Conservation (phyloP, 2,888 invertebrate species). For the Ormyrus pomaceus region DNA sequence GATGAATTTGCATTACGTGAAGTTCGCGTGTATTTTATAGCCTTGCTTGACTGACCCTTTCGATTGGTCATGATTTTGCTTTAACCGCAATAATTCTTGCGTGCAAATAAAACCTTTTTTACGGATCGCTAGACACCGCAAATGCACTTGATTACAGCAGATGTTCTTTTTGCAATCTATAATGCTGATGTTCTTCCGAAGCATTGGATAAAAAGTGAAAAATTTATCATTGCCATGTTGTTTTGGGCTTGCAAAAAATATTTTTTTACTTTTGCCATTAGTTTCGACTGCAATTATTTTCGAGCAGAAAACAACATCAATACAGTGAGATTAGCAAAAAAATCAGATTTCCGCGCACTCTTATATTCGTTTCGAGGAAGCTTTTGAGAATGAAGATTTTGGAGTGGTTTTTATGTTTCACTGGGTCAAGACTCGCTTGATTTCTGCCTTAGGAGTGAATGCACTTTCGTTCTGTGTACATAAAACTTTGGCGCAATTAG, state of each 20-base stretch:
- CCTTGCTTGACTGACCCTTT: slow-evolving; percentile 40
- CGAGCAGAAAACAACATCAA: too few species aligned
- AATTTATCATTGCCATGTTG: too few species aligned
- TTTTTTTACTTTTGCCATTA: too few species aligned
- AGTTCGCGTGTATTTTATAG: slow-evolving; percentile 21
- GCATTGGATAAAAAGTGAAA: too few species aligned
- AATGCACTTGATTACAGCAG: slow-evolving; percentile 17
- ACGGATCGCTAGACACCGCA: slow-evolving; percentile 12
- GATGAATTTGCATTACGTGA: slow-evolving; percentile 18
- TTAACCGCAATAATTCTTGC: slow-evolving; percentile 13
- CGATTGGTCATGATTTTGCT: slow-evolving; percentile 31
- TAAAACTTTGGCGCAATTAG: slow-evolving; percentile 23
- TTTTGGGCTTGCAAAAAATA: too few species aligned
- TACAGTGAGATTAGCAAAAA: too few species aligned
- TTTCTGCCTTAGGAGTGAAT: background rate
- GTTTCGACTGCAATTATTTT: too few species aligned
- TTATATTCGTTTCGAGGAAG: too few species aligned
- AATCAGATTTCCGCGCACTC: too few species aligned
- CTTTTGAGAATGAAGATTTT: background rate
- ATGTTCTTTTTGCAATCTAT: slow-evolving; percentile 8
- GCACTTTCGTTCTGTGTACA: slow-evolving; percentile 6
- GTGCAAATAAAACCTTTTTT: slow-evolving; percentile 10
- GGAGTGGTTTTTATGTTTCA: slow-evolving; percentile 13
- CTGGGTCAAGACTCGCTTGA: slow-evolving; percentile 36
- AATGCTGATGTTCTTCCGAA: background rate